Evolutionary conservation across 2,888 invertebrate species (phyloP), one percentile per base, ranked within the genome.

Genomic region (Sphaeridia pumilis): DNA sequence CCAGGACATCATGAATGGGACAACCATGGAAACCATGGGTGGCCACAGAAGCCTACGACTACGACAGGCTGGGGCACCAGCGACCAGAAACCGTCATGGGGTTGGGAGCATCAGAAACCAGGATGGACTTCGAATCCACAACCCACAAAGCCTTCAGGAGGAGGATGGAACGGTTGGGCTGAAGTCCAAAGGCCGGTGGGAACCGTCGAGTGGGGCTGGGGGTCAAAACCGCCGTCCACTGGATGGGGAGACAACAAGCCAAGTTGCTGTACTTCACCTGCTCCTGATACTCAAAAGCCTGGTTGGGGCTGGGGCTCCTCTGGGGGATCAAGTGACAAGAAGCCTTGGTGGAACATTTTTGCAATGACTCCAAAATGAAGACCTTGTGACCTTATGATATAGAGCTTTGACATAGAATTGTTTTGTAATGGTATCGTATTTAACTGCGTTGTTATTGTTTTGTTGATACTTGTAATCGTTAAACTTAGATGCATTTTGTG

Each of bases 311-410:
- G 38, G 38, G 38, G 38, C 14, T 31, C 31, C 31, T n/a, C n/a
- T n/a, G 31, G 31, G 7, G 7, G 10, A 38, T 55, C 53, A 20
- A 24, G 22, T 26, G 47, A 55, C 20, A 58, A 55, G 36, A 58
- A 55, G 14, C 49, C 55, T 0, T 59, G 59, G 59, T 59, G 61
- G 61, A 59, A 59, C 53, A 57, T 58, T 3, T 59, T 59, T 46
- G 56, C 54, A 4, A 35, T 57, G 20, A 59, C 59, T n/a, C 59
- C 59, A 4, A 52, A 56, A 41, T n/a, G n/a, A n/a, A n/a, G n/a
- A n/a, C n/a, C n/a, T n/a, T n/a, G n/a, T n/a, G n/a, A n/a, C n/a
- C n/a, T n/a, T n/a, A n/a, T n/a, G n/a, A n/a, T n/a, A n/a, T n/a
- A n/a, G n/a, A n/a, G n/a, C n/a, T n/a, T n/a, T n/a, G n/a, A n/a